phyloP scores from a whole-genome alignment of 2,797 vertebrate species.

The Hybognathus amarus region DNA sequence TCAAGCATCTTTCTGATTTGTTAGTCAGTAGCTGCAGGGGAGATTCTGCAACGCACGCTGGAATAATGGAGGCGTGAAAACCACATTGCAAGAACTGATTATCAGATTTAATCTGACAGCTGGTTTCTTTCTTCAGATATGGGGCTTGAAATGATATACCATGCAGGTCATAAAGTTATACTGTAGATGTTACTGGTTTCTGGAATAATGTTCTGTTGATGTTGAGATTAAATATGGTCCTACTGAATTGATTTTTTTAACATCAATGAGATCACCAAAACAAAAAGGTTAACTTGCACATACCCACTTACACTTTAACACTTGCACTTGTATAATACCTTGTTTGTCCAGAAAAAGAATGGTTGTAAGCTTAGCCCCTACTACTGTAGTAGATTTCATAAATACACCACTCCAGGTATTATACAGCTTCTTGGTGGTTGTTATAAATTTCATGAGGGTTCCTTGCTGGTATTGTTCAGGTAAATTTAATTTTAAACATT shows the following conservation, averaged over 20 bases:
- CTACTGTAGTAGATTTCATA: not conserved
- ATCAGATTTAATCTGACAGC: constrained; percentile 63
- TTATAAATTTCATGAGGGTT: not conserved
- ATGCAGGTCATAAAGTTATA: constrained; percentile 67
- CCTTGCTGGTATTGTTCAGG: not conserved
- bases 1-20: constrained; percentile 61
- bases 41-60: constrained; percentile 56
- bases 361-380: not conserved
- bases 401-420: not conserved
- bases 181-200: constrained; percentile 55
- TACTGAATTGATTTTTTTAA: not conserved
- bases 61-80: constrained; percentile 63
- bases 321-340: not conserved
- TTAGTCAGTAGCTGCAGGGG: constrained; percentile 63
- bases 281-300: constrained; percentile 11
- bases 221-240: constrained; percentile 6
- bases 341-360: constrained; percentile 6
- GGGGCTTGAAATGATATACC: constrained; percentile 55
- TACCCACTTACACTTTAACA: not conserved
- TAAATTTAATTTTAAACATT: not conserved
- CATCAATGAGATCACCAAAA: constrained; percentile 7
- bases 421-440: not conserved
- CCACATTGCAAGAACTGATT: constrained; percentile 59
- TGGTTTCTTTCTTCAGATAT: constrained; percentile 57
- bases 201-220: constrained; percentile 16